Base-by-base conservation (phyloP, 2,113 vertebrate genomes). In the Archocentrus centrarchus region DNA sequence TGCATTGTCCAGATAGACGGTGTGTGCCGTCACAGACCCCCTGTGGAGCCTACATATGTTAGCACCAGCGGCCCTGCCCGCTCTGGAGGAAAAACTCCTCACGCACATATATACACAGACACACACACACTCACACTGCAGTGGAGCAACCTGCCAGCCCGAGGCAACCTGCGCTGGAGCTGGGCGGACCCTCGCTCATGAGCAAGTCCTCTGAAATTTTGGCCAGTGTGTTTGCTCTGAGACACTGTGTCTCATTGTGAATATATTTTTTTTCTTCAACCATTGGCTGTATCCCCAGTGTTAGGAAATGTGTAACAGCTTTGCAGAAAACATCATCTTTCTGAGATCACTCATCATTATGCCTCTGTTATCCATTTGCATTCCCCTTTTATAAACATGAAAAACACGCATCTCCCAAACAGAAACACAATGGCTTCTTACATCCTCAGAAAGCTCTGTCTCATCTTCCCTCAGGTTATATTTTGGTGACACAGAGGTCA, bases 221-320 rank as follows among this genome's bases (percentile, higher is more conserved):
- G 92, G 88, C 92, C 89, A 79, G 81, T 81, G 90, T 79, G 75
- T 91, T 85, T 81, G 84, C 90, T 86, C 50, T 77, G 84, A 93
- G 92, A 93, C 92, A 91, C 91, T 91, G 89, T 88, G 92, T 93
- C 88, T 92, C 91, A 89, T 91, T 92, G 92, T 93, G 88, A 82
- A 83, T 20, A 58, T 59, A 57, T 75, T 85, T 91, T 88, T 88
- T 77, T 66, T 37, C 68, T 68, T 61, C 62, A 30, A 66, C 84
- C 77, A 50, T 60, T 93, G 91, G 90, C 86, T 3, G 55, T 57
- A 18, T 88, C 81, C 91, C 87, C 92, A 81, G 82, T 47, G 88
- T 90, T 89, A 75, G 88, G 86, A 93, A 93, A 92, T 89, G 91
- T 91, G 86, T 81, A 79, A 90, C 89, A 90, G 93, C 85, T 86